Conservation (phyloP, 1,140 invertebrate genomes). For the Neelides sp. region DNA sequence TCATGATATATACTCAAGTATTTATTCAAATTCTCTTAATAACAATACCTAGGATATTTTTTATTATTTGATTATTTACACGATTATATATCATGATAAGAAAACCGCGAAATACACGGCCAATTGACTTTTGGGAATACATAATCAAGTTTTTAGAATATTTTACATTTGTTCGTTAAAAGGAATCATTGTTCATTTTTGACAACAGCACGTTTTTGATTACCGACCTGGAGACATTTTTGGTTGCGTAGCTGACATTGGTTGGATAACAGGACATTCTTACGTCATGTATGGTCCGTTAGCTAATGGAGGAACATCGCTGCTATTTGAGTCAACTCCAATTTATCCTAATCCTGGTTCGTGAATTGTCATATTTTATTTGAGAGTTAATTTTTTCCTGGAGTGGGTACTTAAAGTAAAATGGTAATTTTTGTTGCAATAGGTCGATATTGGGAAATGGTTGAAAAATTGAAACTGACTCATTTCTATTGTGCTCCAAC, state of each 20-base stretch:
- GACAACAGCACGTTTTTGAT: constrained; percentile 41
- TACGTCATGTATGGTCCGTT: constrained; percentile 47
- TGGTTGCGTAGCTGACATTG: constrained; percentile 47
- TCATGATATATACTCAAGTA: too few relatives aligned
- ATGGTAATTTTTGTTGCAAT: constrained; percentile 3
- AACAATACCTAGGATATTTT: too few relatives aligned
- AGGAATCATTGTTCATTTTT: constrained; percentile 14
- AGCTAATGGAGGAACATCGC: constrained; percentile 42
- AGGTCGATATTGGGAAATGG: constrained; percentile 45
- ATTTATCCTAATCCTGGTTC: constrained; percentile 43
- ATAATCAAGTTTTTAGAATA: neutral
- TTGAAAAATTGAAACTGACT: constrained; percentile 40
- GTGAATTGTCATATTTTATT: neutral
- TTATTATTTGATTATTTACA: too few relatives aligned
- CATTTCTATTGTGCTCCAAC: constrained; percentile 46
- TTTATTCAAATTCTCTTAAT: too few relatives aligned
- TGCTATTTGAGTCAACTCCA: constrained; percentile 46
- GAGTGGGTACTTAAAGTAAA: neutral
- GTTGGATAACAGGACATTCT: constrained; percentile 47
- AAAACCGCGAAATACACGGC: too few relatives aligned
- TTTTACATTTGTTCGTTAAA: neutral
- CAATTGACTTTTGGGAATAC: too few relatives aligned
- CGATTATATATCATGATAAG: too few relatives aligned
- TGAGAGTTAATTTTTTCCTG: neutral
- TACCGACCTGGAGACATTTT: constrained; percentile 40